phyloP scores from a whole-genome alignment of 2,113 vertebrate genomes.

The Labrus mixtus region DNA sequence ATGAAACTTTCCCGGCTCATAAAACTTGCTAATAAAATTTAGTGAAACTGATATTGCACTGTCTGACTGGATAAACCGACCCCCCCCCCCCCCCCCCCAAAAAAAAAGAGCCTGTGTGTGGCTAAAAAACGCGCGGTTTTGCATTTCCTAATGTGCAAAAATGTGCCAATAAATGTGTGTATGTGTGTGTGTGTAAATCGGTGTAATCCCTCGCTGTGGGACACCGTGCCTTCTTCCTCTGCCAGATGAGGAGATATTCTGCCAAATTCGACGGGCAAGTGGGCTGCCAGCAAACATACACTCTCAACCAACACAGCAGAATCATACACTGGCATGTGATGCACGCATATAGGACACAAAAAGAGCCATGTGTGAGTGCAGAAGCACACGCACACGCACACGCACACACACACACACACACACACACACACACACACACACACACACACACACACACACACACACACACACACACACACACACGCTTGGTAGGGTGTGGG shows the following conservation, averaged over 20 bases:
- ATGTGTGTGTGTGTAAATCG: slow-evolving; percentile 67
- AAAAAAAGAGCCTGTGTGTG: slow-evolving; percentile 38
- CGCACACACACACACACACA: slow-evolving; percentile 7
- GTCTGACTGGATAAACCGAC: slow-evolving; percentile 27
- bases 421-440: slow-evolving; percentile 7
- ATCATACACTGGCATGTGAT: slow-evolving; percentile 59
- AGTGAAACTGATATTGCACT: slow-evolving; percentile 26
- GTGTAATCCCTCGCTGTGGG: slow-evolving; percentile 81
- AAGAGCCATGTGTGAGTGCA: slow-evolving; percentile 28
- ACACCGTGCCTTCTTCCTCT: slow-evolving; percentile 72
- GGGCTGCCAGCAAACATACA: slow-evolving; percentile 68
- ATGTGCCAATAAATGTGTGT: slow-evolving; percentile 34
- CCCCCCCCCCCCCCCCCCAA: no score
- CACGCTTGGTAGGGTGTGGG: slow-evolving; percentile 37
- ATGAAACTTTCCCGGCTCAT: slow-evolving; percentile 19
- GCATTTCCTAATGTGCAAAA: slow-evolving; percentile 57
- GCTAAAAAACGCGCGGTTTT: slow-evolving; percentile 25
- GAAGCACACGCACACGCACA: slow-evolving; percentile 12
- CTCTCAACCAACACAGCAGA: slow-evolving; percentile 33
- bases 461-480: slow-evolving; percentile 4
- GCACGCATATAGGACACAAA: slow-evolving; percentile 53
- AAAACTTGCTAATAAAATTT: slow-evolving; percentile 45
- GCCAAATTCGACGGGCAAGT: slow-evolving; percentile 74
- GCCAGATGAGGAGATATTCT: slow-evolving; percentile 80
- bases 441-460: slow-evolving; percentile 4